These are phyloP conservation scores for Hydrolagus affinis DNA, from an alignment of 2,113 vertebrate genomes.

Conservation along the genomic window DNA sequence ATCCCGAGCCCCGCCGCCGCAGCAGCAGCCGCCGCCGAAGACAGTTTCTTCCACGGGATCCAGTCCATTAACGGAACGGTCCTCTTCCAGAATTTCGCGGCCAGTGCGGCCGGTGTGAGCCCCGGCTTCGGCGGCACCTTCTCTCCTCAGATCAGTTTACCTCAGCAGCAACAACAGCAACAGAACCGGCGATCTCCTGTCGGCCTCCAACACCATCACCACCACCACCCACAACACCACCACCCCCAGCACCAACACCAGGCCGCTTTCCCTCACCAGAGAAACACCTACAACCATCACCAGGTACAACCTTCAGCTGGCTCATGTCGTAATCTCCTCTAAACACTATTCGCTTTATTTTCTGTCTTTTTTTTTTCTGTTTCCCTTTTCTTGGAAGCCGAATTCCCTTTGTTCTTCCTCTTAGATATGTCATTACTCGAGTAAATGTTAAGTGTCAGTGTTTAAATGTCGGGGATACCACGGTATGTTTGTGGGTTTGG, in stretches of 20 bases:
- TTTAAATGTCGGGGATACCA: too few species aligned
- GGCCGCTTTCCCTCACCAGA: conserved; percentile 79
- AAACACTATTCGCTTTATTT: too few species aligned
- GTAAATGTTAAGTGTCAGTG: too few species aligned
- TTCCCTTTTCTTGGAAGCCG: too few species aligned
- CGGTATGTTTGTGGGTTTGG: too few species aligned
- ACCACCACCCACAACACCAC: conserved; percentile 32
- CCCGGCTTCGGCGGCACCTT: conserved; percentile 75
- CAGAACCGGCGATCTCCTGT: conserved; percentile 77
- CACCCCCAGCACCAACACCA: conserved; percentile 55
- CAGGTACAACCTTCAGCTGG: conserved; percentile 59
- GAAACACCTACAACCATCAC: conserved; percentile 84
- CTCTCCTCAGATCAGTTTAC: conserved; percentile 77
- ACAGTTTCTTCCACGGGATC: conserved; percentile 80
- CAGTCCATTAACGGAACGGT: conserved; percentile 85
- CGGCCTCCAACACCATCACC: conserved; percentile 76
- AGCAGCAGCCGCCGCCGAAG: conserved; percentile 77
- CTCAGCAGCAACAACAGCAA: conserved; percentile 55
- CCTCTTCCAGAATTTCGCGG: conserved; percentile 85
- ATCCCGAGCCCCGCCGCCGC: conserved; percentile 37
- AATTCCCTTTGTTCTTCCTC: too few species aligned
- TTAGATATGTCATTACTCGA: too few species aligned
- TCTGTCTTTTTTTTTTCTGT: too few species aligned
- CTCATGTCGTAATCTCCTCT: too few species aligned
- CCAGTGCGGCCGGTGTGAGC: conserved; percentile 59